Conservation (phyloP, 2,888 invertebrate species). For the Metalampra italica region DNA sequence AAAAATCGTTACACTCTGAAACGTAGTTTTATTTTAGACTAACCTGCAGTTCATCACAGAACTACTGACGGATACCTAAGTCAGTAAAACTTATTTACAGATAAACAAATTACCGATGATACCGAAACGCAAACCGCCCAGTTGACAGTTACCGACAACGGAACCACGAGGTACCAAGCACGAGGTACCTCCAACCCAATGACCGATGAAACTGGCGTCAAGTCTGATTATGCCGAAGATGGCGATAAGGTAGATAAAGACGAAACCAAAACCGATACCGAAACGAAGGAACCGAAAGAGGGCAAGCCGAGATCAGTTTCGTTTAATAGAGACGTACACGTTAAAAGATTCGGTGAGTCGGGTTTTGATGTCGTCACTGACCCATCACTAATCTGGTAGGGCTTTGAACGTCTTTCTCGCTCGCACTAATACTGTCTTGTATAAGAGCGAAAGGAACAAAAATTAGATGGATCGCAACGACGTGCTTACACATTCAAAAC, state of each 20-base stretch:
- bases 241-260: slow-evolving; percentile 56
- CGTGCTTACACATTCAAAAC: neutral
- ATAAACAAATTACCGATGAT: slow-evolving; percentile 60
- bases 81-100: slow-evolving; percentile 45
- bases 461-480: neutral
- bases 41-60: neutral
- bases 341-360: slow-evolving; percentile 91
- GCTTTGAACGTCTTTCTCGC: neutral
- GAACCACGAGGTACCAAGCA: slow-evolving; percentile 12
- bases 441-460: neutral
- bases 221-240: slow-evolving; percentile 60
- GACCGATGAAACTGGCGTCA: slow-evolving; percentile 65
- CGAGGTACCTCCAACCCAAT: slow-evolving; percentile 62
- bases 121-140: slow-evolving; percentile 48
- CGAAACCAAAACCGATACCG: slow-evolving; percentile 39
- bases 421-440: slow-evolving; percentile 1
- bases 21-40: neutral
- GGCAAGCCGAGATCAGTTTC: slow-evolving; percentile 84
- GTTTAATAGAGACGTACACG: slow-evolving; percentile 94
- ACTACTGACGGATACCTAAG: neutral
- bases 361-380: slow-evolving; percentile 22
- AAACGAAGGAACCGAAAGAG: slow-evolving; percentile 66
- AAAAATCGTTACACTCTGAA: neutral
- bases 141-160: slow-evolving; percentile 38
- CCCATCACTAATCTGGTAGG: slow-evolving; percentile 2